Base-by-base conservation (phyloP, 2,888 invertebrate genomes). In the Chaetogeoica ovagalla region DNA sequence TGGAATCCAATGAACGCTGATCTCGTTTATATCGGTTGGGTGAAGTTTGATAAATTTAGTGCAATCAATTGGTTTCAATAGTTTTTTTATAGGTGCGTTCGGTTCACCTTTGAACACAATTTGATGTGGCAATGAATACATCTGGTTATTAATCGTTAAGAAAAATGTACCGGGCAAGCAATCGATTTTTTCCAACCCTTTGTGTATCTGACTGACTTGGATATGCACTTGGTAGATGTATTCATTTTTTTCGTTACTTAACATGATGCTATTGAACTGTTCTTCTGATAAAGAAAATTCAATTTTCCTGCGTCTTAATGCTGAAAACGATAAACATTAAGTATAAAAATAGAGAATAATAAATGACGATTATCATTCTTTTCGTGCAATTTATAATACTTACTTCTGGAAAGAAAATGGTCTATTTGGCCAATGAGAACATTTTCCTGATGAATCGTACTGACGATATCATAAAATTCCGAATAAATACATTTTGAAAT, bases 111-210 rank as follows among this genome's bases (percentile, higher is more conserved):
- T 6, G 43, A 43, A 9, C 6, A 6, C 2, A 7, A 43, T 43
- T 43, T 43, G 43, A 5, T 3, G 96, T 83, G 97, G 97, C 85
- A 97, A 88, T 82, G 94, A 93, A 85, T 94, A 94, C 85, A 94
- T 88, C 88, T 96, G 96, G 85, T 93, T 93, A 87, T 97, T 97
- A 82, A 97, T 93, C 90, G 96, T 95, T 68, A 97, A 95, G 85
- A 91, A 91, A 84, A 97, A 92, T 85, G 92, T 94, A 62, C 96
- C 95, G 82, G 97, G 97, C 87, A 97, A 97, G 85, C 92, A 93
- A 86, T 98, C 97, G 85, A 97, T 96, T 87, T 97, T 97, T 85
- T 96, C 96, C 13, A 9, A 59, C 4, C n/a, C 9, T 0, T 95
- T 93, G 86, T 98, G 98, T 85, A 96, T 89, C 48, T 95, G 89